A percentile compares a stretch with the other conserved stretches of the same genome.
Conservation (phyloP, 2,888 invertebrate genomes). For the Petrolisthes manimaculis region DNA sequence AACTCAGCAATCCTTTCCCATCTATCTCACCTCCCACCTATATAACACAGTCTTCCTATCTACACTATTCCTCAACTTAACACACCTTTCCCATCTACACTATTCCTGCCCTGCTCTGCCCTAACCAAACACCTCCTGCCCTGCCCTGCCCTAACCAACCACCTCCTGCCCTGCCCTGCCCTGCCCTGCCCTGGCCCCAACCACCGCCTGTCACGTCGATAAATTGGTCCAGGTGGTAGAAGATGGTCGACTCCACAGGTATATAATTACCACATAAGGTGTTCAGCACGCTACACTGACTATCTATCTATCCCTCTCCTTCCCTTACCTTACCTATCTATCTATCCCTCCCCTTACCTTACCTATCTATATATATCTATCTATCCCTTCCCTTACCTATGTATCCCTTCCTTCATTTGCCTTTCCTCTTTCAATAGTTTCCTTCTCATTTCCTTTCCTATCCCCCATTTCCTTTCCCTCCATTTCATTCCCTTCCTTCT, state of each 20-base stretch:
- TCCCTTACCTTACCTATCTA: not conserved
- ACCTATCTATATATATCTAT: not conserved
- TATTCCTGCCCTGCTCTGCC: not conserved
- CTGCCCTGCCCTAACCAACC: not conserved
- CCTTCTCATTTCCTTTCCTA: not conserved
- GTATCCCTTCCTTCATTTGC: not conserved
- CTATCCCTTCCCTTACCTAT: not conserved
- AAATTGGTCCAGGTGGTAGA: constrained; percentile 23
- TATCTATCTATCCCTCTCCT: not conserved
- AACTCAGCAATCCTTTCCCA: too few species aligned
- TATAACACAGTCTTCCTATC: not conserved
- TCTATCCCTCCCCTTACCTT: not conserved
- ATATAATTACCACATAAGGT: constrained; percentile 50
- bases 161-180: constrained; percentile 9
- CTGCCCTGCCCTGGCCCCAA: constrained; percentile 6
- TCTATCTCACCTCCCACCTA: too few species aligned
- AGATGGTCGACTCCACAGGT: constrained; percentile 15
- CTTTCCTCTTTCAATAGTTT: not conserved
- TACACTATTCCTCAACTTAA: not conserved
- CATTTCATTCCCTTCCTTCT: not conserved
- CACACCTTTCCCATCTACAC: not conserved
- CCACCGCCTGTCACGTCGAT: constrained; percentile 32
- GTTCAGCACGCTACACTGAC: constrained; percentile 33
- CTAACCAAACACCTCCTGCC: too few species aligned
- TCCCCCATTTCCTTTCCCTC: not conserved